Conservation (phyloP, 2,888 invertebrate genomes). For the Diarsia brunnea region DNA sequence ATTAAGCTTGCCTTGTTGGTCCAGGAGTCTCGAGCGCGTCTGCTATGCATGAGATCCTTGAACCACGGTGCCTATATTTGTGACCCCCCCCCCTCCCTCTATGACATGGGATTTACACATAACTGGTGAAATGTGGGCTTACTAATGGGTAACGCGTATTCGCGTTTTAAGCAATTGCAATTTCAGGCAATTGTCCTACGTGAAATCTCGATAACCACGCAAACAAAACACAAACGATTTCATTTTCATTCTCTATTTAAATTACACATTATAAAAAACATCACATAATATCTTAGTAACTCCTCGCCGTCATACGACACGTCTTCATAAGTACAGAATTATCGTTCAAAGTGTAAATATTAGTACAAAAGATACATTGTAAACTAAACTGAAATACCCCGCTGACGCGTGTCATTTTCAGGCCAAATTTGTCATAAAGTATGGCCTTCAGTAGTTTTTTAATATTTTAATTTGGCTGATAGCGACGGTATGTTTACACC, state of each 20-base stretch:
- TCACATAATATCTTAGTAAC: background rate
- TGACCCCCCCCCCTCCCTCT: too few relatives aligned
- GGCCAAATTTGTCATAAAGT: conserved; percentile 15
- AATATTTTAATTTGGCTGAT: conserved; percentile 24
- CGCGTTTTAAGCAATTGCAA: too few relatives aligned
- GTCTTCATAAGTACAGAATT: background rate
- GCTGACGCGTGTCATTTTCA: conserved; percentile 12
- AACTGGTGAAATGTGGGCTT: too few relatives aligned
- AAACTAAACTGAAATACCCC: background rate
- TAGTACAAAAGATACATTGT: conserved; percentile 21
- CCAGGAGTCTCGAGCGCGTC: too few relatives aligned
- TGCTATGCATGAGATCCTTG: too few relatives aligned
- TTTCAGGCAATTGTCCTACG: too few relatives aligned
- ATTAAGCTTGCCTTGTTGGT: too few relatives aligned
- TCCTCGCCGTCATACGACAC: background rate
- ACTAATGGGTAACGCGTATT: too few relatives aligned
- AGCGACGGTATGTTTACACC: conserved; percentile 1
- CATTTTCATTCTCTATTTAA: background rate
- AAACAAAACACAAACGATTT: conserved; percentile 10
- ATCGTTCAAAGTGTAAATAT: conserved; percentile 21
- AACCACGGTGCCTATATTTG: too few relatives aligned
- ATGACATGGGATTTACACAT: too few relatives aligned
- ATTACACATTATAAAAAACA: background rate
- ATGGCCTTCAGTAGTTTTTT: conserved; percentile 13
- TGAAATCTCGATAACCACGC: background rate